Percentiles rank a stretch among this genome's conserved stretches.
phyloP scores from a whole-genome alignment of 2,113 vertebrate genomes.

The Pollachius pollachius region DNA sequence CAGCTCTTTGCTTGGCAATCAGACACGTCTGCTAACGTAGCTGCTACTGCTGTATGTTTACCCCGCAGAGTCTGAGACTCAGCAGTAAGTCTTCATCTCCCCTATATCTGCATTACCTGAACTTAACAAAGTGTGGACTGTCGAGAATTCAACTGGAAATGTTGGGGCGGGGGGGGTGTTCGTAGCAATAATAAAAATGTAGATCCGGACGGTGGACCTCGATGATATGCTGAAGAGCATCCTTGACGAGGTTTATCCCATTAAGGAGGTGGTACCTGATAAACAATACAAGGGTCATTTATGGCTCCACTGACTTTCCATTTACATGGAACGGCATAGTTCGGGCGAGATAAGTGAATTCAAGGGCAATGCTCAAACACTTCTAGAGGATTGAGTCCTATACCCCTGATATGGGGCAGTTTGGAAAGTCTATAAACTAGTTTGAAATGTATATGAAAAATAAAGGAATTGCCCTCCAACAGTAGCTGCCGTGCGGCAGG shows the following conservation, averaged over 20 bases:
- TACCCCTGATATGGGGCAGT: constrained; percentile 9
- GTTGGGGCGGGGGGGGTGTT: background rate
- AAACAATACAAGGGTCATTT: constrained; percentile 40
- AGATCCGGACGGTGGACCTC: background rate
- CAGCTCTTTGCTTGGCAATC: constrained; percentile 23
- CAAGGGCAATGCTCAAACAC: constrained; percentile 39
- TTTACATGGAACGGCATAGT: constrained; percentile 35
- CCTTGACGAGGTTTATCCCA: constrained; percentile 37
- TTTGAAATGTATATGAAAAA: constrained; percentile 48
- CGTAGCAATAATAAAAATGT: background rate
- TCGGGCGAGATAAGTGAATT: constrained; percentile 30
- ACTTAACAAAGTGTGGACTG: background rate
- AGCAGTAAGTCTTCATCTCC: background rate
- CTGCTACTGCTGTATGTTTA: constrained; percentile 14
- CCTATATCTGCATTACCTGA: background rate
- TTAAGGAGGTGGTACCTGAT: constrained; percentile 35
- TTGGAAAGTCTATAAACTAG: constrained; percentile 42
- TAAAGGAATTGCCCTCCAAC: constrained; percentile 27
- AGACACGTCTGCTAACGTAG: constrained; percentile 26
- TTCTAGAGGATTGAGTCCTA: constrained; percentile 8
- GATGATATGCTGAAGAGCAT: constrained; percentile 25
- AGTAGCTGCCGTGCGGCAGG: constrained; percentile 23
- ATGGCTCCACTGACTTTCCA: constrained; percentile 38
- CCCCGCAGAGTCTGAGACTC: background rate
- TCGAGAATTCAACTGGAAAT: background rate